Evolutionary conservation across 2,113 vertebrate species (phyloP).

Genomic region (Petrocephalus zakoni): DNA sequence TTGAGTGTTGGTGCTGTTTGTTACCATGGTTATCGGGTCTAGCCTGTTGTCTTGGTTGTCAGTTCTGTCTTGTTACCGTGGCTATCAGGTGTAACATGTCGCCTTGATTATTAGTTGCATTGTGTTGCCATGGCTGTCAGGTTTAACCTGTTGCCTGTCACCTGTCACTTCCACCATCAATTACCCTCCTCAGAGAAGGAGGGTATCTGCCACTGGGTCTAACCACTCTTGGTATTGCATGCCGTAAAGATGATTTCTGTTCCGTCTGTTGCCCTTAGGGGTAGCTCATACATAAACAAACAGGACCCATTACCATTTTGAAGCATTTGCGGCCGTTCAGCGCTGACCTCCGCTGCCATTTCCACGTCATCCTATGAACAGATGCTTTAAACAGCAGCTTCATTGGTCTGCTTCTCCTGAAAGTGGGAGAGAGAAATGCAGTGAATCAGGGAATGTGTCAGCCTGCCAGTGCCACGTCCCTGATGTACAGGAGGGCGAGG

Average conservation of each 20-base stretch:
- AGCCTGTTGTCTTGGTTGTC: background rate
- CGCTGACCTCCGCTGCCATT: background rate
- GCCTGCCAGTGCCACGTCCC: background rate
- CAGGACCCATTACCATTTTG: background rate
- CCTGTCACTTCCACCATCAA: background rate
- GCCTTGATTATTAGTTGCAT: background rate
- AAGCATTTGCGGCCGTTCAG: background rate
- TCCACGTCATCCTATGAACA: background rate
- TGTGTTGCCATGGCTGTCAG: background rate
- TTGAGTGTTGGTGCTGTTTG: background rate
- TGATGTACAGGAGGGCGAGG: background rate
- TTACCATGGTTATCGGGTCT: background rate
- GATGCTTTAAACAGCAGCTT: background rate
- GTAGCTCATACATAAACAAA: background rate
- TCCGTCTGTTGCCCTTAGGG: background rate
- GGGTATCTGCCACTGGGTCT: background rate
- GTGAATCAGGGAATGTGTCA: background rate
- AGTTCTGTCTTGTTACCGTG: background rate
- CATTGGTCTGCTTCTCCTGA: background rate
- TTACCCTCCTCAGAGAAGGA: background rate
- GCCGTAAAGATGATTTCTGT: background rate
- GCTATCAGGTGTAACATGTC: too few species aligned
- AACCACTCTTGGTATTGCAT: background rate
- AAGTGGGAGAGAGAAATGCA: background rate
- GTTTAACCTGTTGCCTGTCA: background rate